phyloP scores from a whole-genome alignment of 2,888 invertebrate species.

The Geotrupes spiniger region DNA sequence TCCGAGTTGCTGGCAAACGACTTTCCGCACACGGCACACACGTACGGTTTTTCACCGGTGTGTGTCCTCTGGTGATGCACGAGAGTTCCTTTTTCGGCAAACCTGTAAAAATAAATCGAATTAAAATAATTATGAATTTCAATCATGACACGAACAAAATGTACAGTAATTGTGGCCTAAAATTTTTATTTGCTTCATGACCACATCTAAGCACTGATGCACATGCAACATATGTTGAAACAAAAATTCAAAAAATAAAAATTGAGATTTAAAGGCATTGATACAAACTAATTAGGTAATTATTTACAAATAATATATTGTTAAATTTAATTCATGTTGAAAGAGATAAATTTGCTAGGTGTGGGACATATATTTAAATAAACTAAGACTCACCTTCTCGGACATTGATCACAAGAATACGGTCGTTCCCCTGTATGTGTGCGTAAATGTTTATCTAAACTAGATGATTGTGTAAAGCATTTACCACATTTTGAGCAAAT shows the following conservation, averaged over 20 bases:
- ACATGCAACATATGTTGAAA: too few relatives aligned
- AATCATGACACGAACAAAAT: too few relatives aligned
- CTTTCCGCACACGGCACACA: constrained; percentile 32
- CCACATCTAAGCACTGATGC: too few relatives aligned
- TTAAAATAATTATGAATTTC: background rate
- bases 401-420: constrained; percentile 33
- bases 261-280: too few relatives aligned
- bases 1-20: constrained; percentile 35
- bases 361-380: background rate
- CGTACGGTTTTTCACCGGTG: constrained; percentile 34
- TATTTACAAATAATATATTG: too few relatives aligned
- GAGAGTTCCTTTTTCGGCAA: constrained; percentile 34
- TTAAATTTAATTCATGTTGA: background rate
- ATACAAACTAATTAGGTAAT: too few relatives aligned
- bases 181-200: too few relatives aligned
- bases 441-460: constrained; percentile 36
- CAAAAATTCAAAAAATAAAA: too few relatives aligned
- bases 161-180: too few relatives aligned
- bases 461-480: constrained; percentile 38
- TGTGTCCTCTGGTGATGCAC: constrained; percentile 35
- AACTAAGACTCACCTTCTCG: constrained; percentile 28
- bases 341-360: background rate
- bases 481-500: constrained; percentile 38
- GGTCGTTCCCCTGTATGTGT: constrained; percentile 35
- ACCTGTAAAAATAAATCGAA: constrained; percentile 26